Percentiles rank a stretch among this genome's conserved stretches.
phyloP scores from a whole-genome alignment of 2,797 vertebrate species.

The Melopsittacus undulatus region DNA sequence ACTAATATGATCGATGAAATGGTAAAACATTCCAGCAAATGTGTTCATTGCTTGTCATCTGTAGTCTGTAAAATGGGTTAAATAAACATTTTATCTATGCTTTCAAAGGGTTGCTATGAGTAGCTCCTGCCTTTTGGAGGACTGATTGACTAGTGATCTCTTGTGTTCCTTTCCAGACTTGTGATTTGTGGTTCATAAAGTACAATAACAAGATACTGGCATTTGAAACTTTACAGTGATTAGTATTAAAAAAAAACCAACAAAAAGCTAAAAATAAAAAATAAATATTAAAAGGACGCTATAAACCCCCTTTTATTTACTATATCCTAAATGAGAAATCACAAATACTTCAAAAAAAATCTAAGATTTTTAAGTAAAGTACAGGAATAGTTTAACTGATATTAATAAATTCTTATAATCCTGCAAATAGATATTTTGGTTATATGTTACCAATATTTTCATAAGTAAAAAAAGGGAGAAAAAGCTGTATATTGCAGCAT shows the following conservation, averaged over 20 bases:
- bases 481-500: background rate
- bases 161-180: background rate
- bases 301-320: background rate
- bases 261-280: background rate
- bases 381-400: background rate
- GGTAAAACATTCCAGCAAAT: background rate
- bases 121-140: background rate
- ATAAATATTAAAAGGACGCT: background rate
- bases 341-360: background rate
- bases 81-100: background rate
- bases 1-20: background rate
- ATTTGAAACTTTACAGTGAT: background rate
- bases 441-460: background rate
- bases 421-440: background rate
- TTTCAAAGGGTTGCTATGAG: background rate
- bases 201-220: background rate
- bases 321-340: background rate
- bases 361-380: background rate
- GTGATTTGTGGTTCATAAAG: background rate
- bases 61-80: background rate
- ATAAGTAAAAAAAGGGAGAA: background rate
- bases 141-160: background rate
- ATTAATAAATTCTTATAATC: background rate
- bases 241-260: background rate
- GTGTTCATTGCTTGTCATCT: background rate